Base-by-base conservation (phyloP, 2,113 vertebrate genomes). In the Geococcyx californianus region DNA sequence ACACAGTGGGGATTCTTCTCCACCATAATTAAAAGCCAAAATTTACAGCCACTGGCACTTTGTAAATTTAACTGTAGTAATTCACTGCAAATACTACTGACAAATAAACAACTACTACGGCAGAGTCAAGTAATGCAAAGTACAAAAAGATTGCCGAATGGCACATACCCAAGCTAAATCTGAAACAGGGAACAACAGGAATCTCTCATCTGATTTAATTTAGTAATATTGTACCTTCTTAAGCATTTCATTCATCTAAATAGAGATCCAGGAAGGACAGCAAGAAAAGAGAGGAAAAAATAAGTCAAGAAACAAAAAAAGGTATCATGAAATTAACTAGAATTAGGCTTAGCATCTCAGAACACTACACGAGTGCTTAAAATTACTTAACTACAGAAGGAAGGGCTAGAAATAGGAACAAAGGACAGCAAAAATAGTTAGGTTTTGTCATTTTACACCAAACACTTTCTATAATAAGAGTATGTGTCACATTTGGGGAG, bases 191-290 rank as follows among this genome's bases (percentile, higher is more conserved):
- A 84, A 42, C 29, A 91, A 60, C 11, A 63, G 6, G 51, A 90
- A 59, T 7, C 36, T 82, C 24, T 54, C 66, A 72, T 36, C 19
- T n/a, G 20, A 86, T 49, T 62, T 38, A 28, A 28, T 75, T 73
- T 55, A 42, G 82, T 85, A 29, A 59, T 63, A n/a, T n/a, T 90
- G 90, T 98, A 98, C 98, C 98, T 98, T 98, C 87, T 97, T 98
- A 79, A 98, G 97, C 70, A 98, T 93, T 96, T 98, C 98, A 97
- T 97, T 98, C 98, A 98, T 98, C 99, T 99, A 97, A 12, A 89
- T 0, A 95, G 45, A 97, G 89, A 94, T 94, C 97, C 97, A 96
- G 97, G 97, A 87, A 97, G 84, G 97, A 90, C 89, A 94, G 84
- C 78, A 92, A 66, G 38, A 95, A n/a, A 75, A 94, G 45, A 92